A percentile compares a stretch with the other conserved stretches of the same genome.
phyloP scores from a whole-genome alignment of 2,113 vertebrate species.

The Cricetomys ansorgei region DNA sequence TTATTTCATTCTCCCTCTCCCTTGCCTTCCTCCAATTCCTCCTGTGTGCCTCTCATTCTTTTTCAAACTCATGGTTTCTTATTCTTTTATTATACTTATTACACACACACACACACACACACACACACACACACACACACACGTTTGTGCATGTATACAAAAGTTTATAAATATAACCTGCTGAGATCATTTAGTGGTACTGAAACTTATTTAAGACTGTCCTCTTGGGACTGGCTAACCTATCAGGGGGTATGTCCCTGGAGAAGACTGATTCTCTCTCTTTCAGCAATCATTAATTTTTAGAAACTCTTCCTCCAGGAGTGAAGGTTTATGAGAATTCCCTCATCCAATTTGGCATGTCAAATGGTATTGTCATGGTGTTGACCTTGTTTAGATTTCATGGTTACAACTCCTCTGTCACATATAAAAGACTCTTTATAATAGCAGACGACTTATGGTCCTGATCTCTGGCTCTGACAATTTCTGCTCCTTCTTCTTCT shows the following conservation, averaged over 20 bases:
- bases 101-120: no score
- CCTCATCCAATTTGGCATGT: background rate
- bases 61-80: background rate
- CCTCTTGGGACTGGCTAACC: background rate
- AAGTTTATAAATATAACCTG: background rate
- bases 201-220: background rate
- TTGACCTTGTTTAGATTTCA: background rate
- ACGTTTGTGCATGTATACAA: no score
- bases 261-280: background rate
- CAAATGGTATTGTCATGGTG: background rate
- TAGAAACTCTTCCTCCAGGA: background rate
- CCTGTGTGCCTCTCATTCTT: background rate
- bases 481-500: background rate
- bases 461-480: background rate
- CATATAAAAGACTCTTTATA: background rate
- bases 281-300: background rate
- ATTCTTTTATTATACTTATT: background rate
- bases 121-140: no score
- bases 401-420: background rate
- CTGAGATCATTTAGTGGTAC: background rate
- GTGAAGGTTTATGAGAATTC: background rate
- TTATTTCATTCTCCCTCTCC: background rate
- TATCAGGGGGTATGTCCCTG: background rate
- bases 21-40: background rate
- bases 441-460: background rate